Percentiles rank a stretch among this genome's conserved stretches.
These are phyloP conservation scores for Clusia tigrina DNA, from an alignment of 2,888 invertebrate genomes.

Conservation along the genomic window DNA sequence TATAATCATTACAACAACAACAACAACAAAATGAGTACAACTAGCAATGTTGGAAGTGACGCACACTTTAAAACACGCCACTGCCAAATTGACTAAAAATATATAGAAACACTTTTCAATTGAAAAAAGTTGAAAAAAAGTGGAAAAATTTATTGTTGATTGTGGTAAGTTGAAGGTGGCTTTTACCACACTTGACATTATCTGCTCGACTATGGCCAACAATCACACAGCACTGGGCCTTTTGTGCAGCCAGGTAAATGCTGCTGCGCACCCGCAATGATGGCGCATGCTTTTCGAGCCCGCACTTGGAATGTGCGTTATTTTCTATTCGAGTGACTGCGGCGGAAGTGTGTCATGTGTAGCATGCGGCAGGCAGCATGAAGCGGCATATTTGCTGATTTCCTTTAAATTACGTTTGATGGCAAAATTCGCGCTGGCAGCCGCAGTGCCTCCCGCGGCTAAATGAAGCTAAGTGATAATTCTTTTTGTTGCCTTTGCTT, in stretches of 20 bases:
- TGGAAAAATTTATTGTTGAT: background rate
- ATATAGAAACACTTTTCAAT: background rate
- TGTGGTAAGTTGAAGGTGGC: conserved; percentile 1
- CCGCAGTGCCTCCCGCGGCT: background rate
- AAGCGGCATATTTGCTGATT: no score
- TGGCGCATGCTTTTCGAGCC: background rate
- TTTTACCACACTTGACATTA: conserved; percentile 4
- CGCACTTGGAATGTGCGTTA: background rate
- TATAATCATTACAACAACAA: conserved; percentile 2
- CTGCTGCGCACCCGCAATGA: background rate
- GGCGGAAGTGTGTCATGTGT: background rate
- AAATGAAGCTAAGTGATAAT: conserved; percentile 18
- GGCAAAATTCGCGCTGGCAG: background rate
- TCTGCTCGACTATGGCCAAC: background rate
- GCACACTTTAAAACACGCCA: no score
- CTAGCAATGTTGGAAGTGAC: no score
- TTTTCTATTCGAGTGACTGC: background rate
- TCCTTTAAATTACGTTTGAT: background rate
- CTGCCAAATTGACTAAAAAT: background rate
- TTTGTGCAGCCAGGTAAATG: background rate
- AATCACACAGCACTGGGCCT: background rate
- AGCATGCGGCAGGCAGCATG: no score
- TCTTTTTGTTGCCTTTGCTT: background rate
- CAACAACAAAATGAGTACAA: background rate
- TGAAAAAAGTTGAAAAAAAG: background rate